Base-by-base conservation (phyloP, 2,797 vertebrate species). In the Pangasius djambal region DNA sequence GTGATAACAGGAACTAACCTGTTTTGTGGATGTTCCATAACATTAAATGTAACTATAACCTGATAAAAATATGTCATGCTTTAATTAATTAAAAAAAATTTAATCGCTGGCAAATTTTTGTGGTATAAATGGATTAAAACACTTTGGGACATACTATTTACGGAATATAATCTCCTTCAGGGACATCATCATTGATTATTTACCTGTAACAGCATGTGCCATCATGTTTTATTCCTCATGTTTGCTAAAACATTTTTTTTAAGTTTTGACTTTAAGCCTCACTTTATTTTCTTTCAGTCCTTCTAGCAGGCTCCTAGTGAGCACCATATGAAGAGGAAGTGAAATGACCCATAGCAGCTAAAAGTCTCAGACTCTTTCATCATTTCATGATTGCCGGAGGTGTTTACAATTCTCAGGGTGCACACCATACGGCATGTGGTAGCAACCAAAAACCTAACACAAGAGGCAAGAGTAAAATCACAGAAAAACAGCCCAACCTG, bases 311-410 rank as follows among this genome's bases (percentile, higher is more conserved):
- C 15, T 18, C 3, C 31, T 13, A 61, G 20, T 15, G 2, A 40
- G 18, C 57, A 25, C 31, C 8, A 59, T 59, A 59, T 82, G 20
- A 82, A 61, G 31, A 37, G 55, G 55, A 82, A 40, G 34, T 25
- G 55, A 82, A 59, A 82, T 82, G 79, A 82, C 57, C 79, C 57
- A 61, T 25, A 82, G 34, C 79, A 40, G 31, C 34, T 28, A 61
- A 61, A 61, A 4, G 34, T 82, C 20, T 82, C 55, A 12, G 55
- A 37, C 31, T 37, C 18, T 34, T 79, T 81, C 57, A 59, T 82
- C 10, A 61, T 61, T 40, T 82, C 20, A 61, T 37, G 55, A 61
- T 15, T 61, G 10, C 22, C 12, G 2, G 22, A 82, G 55, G 55
- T 25, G 55, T 59, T 59, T 81, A 28, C 50, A 55, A 55, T 55